Percentiles rank a stretch among this genome's conserved stretches.
Conservation (phyloP, 2,797 vertebrate genomes). For the Serranus cabrilla region DNA sequence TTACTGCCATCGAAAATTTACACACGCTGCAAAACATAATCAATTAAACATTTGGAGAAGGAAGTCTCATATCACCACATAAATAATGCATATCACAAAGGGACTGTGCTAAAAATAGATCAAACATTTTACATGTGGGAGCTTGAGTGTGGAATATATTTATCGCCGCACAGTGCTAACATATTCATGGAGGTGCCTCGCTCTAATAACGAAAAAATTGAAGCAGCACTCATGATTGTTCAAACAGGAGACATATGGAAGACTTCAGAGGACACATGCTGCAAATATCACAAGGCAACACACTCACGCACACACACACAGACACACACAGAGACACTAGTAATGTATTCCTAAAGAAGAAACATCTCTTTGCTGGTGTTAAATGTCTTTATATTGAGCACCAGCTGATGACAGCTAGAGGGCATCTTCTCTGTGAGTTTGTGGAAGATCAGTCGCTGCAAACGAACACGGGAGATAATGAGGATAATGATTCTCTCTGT, state of each 20-base stretch:
- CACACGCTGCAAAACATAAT: neutral
- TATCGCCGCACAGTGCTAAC: slow-evolving; percentile 45
- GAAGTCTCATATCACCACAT: neutral
- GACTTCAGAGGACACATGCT: slow-evolving; percentile 65
- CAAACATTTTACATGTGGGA: slow-evolving; percentile 31
- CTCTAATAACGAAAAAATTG: slow-evolving; percentile 64
- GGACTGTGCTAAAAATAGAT: slow-evolving; percentile 19
- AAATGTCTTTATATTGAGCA: slow-evolving; percentile 37
- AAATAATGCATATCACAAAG: neutral
- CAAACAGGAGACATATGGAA: slow-evolving; percentile 61
- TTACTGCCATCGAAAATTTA: neutral
- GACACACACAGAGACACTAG: slow-evolving; percentile 22
- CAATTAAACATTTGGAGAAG: slow-evolving; percentile 2
- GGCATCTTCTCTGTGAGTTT: slow-evolving; percentile 41
- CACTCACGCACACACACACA: slow-evolving; percentile 20
- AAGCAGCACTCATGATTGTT: slow-evolving; percentile 61
- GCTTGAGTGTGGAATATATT: slow-evolving; percentile 60
- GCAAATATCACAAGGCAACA: slow-evolving; percentile 39
- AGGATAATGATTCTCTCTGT: slow-evolving; percentile 54
- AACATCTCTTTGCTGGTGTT: slow-evolving; percentile 30
- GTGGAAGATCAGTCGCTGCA: slow-evolving; percentile 49
- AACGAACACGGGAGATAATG: slow-evolving; percentile 52
- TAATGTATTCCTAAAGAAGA: slow-evolving; percentile 38
- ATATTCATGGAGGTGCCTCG: slow-evolving; percentile 65
- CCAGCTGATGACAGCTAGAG: slow-evolving; percentile 46